Evolutionary conservation across 2,113 vertebrate genomes (phyloP), one percentile per base, ranked within the genome.

Genomic region (Hipposideros armiger): DNA sequence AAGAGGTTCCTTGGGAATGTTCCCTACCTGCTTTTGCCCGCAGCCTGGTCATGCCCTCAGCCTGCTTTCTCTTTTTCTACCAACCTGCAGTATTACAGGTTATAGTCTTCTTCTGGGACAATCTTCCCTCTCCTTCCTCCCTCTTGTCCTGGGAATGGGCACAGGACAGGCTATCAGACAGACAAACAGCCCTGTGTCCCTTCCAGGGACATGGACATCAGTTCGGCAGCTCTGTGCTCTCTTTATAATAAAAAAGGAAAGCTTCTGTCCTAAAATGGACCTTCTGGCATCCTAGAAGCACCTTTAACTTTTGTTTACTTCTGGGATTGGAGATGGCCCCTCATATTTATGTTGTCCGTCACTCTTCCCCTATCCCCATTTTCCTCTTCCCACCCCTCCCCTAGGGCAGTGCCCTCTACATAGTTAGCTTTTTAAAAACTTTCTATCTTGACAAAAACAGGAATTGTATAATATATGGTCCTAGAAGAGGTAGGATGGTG

Each of bases 241-340:
- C 11, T 78, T 70, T 76, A 50, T 17, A 83, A 74, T 64, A 24
- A 52, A 26, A 56, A 54, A 42, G 5, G 30, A 26, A 60, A 62
- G 56, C 1, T 17, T 70, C 24, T 80, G 83, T 52, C 24, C 26
- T 80, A 54, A 90, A 16, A 42, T 56, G 58, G 11, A 56, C 40
- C 24, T 58, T 58, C 81, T 70, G 83, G 30, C 30, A 69, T 69
- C 83, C 40, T 82, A 70, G 91, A 64, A 73, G 20, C 81, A 50
- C n/a, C 28, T 28, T 66, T 66, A 81, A 45, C 42, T 72, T 62
- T 22, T 54, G 28, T 47, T 95, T 10, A 30, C 36, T 80, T 73
- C 17, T 30, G 24, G 66, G 66, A 56, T 20, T 64, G 45, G 36
- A 56, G 36, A 15, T 54, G 10, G 7, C 19, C 6, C 62, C 52